These are phyloP conservation scores for Muntiacus muntjak DNA, from an alignment of 2,113 vertebrate species.

Conservation along the genomic window DNA sequence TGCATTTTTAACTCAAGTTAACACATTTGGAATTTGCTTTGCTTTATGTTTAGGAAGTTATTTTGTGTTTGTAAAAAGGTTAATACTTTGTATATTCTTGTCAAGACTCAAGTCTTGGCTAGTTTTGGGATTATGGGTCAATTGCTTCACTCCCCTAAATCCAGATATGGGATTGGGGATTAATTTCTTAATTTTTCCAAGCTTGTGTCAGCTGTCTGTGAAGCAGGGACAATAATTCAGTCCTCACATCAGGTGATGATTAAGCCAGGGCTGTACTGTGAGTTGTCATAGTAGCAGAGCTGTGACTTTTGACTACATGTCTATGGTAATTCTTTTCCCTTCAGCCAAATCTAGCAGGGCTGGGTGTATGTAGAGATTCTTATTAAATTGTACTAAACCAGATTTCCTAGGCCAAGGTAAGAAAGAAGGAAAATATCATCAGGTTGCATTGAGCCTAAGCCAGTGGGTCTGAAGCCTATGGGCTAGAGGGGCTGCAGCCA, in stretches of 20 bases:
- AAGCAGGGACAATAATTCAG: neutral
- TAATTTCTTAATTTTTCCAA: neutral
- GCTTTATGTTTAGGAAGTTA: neutral
- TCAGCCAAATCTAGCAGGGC: neutral
- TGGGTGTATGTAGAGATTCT: neutral
- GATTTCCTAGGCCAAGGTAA: neutral
- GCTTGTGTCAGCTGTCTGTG: neutral
- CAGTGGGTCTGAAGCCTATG: rapidly evolving
- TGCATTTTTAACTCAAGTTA: neutral
- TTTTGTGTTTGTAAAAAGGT: neutral
- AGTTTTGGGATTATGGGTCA: neutral
- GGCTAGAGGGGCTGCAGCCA: neutral
- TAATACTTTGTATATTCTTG: neutral
- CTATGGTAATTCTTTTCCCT: neutral
- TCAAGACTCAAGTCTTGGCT: neutral
- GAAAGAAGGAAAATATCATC: neutral
- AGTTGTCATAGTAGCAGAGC: neutral
- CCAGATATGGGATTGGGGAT: neutral
- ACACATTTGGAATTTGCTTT: neutral
- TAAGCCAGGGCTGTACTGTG: neutral
- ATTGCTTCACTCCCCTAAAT: neutral
- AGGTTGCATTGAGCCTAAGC: neutral
- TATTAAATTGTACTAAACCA: neutral
- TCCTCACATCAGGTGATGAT: neutral
- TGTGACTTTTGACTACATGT: neutral